phyloP scores from a whole-genome alignment of 2,888 invertebrate species.

The Alitta virens region DNA sequence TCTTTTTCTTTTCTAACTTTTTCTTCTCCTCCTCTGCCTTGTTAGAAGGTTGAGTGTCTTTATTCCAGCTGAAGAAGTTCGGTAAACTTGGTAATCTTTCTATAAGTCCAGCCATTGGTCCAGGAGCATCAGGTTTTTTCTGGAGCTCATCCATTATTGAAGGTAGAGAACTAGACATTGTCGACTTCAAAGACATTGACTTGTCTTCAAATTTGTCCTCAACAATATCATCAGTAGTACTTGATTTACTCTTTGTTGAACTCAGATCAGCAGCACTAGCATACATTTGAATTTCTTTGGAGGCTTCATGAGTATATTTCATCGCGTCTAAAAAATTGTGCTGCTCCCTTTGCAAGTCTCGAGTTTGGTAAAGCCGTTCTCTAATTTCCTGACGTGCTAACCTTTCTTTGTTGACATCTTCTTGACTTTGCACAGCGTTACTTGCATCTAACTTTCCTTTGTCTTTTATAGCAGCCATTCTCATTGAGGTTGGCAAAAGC shows the following conservation, averaged over 20 bases:
- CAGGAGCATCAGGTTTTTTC: background rate
- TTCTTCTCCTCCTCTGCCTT: background rate
- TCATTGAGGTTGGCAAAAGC: background rate
- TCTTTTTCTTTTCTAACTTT: background rate
- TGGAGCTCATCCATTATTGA: background rate
- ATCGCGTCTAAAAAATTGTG: slow-evolving; percentile 23
- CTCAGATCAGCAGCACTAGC: background rate
- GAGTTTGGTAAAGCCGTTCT: background rate
- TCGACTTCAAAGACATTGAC: too few species aligned
- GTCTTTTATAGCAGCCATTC: background rate
- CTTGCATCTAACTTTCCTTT: background rate
- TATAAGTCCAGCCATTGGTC: background rate
- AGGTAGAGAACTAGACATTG: background rate
- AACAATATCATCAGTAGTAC: too few species aligned
- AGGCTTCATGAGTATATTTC: slow-evolving; percentile 12
- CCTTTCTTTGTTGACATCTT: background rate
- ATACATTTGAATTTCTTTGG: slow-evolving; percentile 1
- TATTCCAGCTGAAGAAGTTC: too few species aligned
- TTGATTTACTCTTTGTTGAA: background rate
- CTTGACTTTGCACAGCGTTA: background rate
- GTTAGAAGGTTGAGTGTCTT: background rate
- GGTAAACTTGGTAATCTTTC: background rate
- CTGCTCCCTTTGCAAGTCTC: slow-evolving; percentile 7
- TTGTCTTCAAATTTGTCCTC: too few species aligned
- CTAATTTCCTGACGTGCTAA: background rate